Evolutionary conservation across 1,140 invertebrate species (phyloP).

Genomic region (Paramacrobiotus metropolitanus): DNA sequence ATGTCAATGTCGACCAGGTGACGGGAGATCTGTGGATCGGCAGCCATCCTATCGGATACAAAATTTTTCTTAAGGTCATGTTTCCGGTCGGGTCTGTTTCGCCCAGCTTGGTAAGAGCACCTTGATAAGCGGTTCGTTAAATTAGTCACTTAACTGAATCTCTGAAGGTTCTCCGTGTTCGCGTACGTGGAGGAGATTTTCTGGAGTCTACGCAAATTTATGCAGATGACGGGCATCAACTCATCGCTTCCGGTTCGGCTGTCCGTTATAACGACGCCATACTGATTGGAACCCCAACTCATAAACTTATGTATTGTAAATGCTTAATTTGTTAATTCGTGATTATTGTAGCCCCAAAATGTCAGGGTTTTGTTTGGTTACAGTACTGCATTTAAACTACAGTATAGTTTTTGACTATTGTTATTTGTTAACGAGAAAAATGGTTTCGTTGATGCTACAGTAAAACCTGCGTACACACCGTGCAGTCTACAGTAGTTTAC

Average conservation of each 20-base stretch:
- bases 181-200: not conserved
- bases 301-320: not conserved
- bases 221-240: not conserved
- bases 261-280: not conserved
- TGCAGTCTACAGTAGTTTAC: too few relatives aligned
- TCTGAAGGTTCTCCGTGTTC: not conserved
- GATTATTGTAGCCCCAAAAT: not conserved
- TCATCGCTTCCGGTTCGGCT: not conserved
- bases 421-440: too few relatives aligned
- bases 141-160: not conserved
- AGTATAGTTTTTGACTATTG: not conserved
- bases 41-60: not conserved
- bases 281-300: not conserved
- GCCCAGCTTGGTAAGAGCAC: slow-evolving; percentile 4
- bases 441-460: too few relatives aligned
- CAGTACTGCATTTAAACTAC: not conserved
- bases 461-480: too few relatives aligned
- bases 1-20: not conserved
- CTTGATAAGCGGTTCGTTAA: not conserved
- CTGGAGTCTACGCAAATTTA: not conserved
- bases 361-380: not conserved
- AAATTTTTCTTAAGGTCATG: not conserved
- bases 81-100: not conserved
- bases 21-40: not conserved
- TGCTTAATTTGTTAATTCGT: not conserved